Conservation (phyloP, 1,140 invertebrate species). For the Drosophila miranda region DNA sequence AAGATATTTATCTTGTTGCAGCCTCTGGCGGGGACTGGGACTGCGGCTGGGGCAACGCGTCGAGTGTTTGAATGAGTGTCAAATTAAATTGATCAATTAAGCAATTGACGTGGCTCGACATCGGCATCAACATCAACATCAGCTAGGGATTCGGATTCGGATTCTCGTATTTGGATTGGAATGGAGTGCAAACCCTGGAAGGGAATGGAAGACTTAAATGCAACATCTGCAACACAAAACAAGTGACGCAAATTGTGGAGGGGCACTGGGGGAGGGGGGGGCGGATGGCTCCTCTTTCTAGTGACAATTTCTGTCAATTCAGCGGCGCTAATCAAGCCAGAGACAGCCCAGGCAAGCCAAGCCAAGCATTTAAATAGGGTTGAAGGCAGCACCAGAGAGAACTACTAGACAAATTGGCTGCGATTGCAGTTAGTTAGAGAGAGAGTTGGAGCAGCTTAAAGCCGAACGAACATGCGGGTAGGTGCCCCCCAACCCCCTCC, state of each 20-base stretch:
- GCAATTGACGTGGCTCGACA: constrained; percentile 66
- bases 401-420: constrained; percentile 69
- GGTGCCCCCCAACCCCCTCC: constrained; percentile 2
- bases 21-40: not conserved
- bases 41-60: constrained; percentile 18
- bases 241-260: constrained; percentile 71
- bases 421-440: constrained; percentile 37
- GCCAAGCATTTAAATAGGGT: constrained; percentile 52
- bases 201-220: constrained; percentile 28
- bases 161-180: not conserved
- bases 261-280: constrained; percentile 6
- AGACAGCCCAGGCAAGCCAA: constrained; percentile 29
- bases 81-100: constrained; percentile 82
- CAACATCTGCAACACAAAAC: constrained; percentile 53
- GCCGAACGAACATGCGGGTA: constrained; percentile 60
- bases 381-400: constrained; percentile 2
- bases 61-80: constrained; percentile 76
- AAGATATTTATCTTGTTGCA: constrained; percentile 69
- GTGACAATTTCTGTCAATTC: constrained; percentile 79
- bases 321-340: constrained; percentile 76
- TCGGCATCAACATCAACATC: too few species aligned
- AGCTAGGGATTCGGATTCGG: too few species aligned
- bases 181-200: constrained; percentile 27
- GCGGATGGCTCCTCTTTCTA: constrained; percentile 23
- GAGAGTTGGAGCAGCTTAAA: constrained; percentile 31